Evolutionary conservation across 2,888 invertebrate species (phyloP), one percentile per base, ranked within the genome.

Genomic region (Agrilus biguttatus): DNA sequence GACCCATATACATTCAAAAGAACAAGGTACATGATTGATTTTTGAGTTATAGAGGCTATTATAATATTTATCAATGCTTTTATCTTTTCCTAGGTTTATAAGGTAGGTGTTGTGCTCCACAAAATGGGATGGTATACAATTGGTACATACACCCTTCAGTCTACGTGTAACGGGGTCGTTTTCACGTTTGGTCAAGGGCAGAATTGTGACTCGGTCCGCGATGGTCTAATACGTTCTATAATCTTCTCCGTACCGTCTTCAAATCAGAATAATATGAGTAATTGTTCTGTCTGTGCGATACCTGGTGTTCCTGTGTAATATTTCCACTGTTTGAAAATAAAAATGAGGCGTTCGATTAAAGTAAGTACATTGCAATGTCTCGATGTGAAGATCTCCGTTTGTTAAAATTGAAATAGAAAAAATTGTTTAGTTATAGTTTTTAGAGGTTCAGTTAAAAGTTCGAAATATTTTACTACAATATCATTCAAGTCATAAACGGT

Each of bases 111-210:
- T 21, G 84, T 84, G 36, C 78, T 87, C 66, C 85, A 87, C 66
- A 85, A 84, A 60, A 72, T 76, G 48, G 87, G 87, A 12, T 81
- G 81, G 75, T 88, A 88, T 66, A 85, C 86, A 6, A 77, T 82
- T 71, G 85, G 83, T 48, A 74, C 76, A 5, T 83, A 83, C 59
- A 75, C 77, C 0, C 74, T 74, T 53, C 75, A 77, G 40, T 77
- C 79, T 28, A 70, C 73, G 6, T 78, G 80, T 38, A 80, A 83
- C 59, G 77, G 76, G 2, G 83, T 84, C 13, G 74, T 76, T 59
- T 87, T 87, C 65, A 77, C 76, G 57, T 87, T 86, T 63, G 78
- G 81, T 57, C 78, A 81, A 52, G 83, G 81, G 1, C 76, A 77
- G 61, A 73, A 72, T 52, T 74, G 72, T 37, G 83, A 85, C 58